Conservation (phyloP, 1,140 invertebrate genomes). For the Atta cephalotes region DNA sequence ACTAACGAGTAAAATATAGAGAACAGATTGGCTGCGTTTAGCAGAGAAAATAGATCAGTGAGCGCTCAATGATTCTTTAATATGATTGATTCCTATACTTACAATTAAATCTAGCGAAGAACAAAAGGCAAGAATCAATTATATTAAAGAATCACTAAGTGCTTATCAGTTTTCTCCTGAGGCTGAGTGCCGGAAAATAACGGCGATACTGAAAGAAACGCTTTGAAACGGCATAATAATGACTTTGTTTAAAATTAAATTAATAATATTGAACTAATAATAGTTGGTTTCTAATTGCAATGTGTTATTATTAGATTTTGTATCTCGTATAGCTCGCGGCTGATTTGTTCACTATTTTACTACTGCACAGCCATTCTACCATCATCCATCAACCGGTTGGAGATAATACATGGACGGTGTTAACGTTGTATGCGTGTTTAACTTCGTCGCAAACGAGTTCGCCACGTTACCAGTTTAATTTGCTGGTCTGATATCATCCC, state of each 20-base stretch:
- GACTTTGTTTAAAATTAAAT: neutral
- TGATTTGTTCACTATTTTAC: conserved; percentile 36
- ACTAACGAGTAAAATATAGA: conserved; percentile 37
- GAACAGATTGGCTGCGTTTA: neutral
- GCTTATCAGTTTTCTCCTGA: too few relatives aligned
- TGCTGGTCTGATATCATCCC: conserved; percentile 50
- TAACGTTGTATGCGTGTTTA: conserved; percentile 59
- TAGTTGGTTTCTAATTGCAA: conserved; percentile 22
- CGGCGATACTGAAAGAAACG: neutral
- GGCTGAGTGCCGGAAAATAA: neutral
- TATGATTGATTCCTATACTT: too few relatives aligned
- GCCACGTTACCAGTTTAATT: conserved; percentile 57
- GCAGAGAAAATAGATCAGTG: too few relatives aligned
- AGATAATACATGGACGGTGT: conserved; percentile 44
- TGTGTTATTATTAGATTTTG: conserved; percentile 35
- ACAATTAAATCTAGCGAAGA: too few relatives aligned
- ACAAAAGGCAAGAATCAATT: too few relatives aligned
- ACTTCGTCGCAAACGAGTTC: conserved; percentile 51
- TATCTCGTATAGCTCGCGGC: neutral
- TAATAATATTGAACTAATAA: conserved; percentile 31
- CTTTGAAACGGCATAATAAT: neutral
- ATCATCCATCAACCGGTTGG: conserved; percentile 55
- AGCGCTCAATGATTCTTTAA: too few relatives aligned
- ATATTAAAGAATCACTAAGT: too few relatives aligned
- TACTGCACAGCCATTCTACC: conserved; percentile 36